A percentile compares a stretch with the other conserved stretches of the same genome.
Conservation (phyloP, 2,888 invertebrate genomes). For the Caenorhabditis sp. region DNA sequence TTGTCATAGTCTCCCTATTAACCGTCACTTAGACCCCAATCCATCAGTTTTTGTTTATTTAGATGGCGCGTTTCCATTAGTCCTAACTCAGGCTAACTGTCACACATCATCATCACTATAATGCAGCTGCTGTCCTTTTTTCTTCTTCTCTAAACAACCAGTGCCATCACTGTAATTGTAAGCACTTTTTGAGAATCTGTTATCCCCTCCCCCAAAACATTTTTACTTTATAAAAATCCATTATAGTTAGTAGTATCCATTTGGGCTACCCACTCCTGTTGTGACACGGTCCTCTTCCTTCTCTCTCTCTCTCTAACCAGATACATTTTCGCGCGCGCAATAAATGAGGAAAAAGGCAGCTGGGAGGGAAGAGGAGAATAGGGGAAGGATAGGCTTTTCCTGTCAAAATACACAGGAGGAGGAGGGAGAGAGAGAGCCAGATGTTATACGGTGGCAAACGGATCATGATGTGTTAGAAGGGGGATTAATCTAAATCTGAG, state of each 20-base stretch:
- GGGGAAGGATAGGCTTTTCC: slow-evolving; percentile 6
- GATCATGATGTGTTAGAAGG: not conserved
- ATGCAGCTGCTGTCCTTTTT: too few species aligned
- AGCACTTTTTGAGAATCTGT: not conserved
- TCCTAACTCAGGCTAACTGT: too few species aligned
- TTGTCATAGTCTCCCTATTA: too few species aligned
- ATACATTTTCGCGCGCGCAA: not conserved
- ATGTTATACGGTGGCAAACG: not conserved
- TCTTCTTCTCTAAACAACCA: too few species aligned
- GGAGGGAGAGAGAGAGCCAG: too few species aligned
- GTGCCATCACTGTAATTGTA: too few species aligned
- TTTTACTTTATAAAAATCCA: too few species aligned
- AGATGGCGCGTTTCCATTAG: too few species aligned
- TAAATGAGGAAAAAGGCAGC: slow-evolving; percentile 43
- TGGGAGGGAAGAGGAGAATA: slow-evolving; percentile 12
- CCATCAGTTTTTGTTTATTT: not conserved
- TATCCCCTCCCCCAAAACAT: not conserved
- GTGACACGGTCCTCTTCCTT: not conserved
- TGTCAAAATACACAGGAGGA: slow-evolving; percentile 1
- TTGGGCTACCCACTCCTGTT: not conserved
- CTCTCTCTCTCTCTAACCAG: too few species aligned
- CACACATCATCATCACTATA: too few species aligned
- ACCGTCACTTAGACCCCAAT: not conserved
- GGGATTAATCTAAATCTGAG: not conserved
- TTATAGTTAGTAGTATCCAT: too few species aligned